phyloP scores from a whole-genome alignment of 2,113 vertebrate species.

The Mohoua ochrocephala region DNA sequence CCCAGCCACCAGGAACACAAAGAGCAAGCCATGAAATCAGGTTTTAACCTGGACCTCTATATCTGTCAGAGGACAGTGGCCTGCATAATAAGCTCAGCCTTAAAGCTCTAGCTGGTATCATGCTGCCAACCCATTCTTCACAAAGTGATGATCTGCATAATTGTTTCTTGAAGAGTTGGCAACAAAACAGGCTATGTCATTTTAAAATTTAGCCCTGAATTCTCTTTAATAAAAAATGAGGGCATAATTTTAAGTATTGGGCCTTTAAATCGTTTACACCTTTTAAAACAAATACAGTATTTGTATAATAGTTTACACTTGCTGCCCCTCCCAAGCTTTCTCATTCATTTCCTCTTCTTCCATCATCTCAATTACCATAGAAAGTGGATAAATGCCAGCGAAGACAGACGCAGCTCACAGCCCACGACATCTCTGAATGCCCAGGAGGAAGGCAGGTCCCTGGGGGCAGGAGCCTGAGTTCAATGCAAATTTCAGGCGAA shows the following conservation, averaged over 20 bases:
- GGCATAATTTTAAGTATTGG: not conserved
- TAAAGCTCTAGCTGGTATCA: not conserved
- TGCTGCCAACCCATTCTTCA: not conserved
- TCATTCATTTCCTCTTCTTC: not conserved
- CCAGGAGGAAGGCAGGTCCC: not conserved
- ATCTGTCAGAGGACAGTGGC: not conserved
- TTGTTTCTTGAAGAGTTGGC: not conserved
- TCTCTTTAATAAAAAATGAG: not conserved
- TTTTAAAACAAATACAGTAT: not conserved
- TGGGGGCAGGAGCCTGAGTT: not conserved
- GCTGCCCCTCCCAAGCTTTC: not conserved
- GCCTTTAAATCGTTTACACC: not conserved
- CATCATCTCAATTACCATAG: not conserved
- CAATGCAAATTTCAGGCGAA: not conserved
- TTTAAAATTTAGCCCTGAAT: not conserved
- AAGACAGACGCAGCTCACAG: not conserved
- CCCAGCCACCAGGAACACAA: not conserved
- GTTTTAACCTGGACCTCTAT: not conserved
- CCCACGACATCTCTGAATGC: not conserved
- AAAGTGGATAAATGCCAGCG: not conserved
- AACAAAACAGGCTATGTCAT: not conserved
- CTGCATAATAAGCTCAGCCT: not conserved
- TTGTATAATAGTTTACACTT: not conserved
- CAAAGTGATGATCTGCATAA: not conserved
- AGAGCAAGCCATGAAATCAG: not conserved